These are phyloP conservation scores for Salvelinus fontinalis DNA, from an alignment of 2,113 vertebrate species.

Conservation along the genomic window DNA sequence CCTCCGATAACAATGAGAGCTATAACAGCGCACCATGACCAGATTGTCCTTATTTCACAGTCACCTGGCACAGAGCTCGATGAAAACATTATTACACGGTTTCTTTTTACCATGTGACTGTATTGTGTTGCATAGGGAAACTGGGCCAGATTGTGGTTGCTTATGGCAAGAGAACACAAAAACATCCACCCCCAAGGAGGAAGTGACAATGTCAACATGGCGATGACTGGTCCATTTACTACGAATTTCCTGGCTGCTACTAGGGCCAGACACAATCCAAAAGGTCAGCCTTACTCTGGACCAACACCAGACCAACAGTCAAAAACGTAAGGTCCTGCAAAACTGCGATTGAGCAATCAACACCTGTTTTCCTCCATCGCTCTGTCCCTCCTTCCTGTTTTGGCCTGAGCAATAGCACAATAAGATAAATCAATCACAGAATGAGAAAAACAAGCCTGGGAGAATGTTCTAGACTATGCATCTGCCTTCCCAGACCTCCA, in stretches of 20 bases:
- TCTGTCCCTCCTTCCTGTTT: conserved; percentile 13
- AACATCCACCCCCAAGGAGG: neutral
- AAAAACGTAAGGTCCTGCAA: conserved; percentile 12
- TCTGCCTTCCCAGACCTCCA: conserved; percentile 36
- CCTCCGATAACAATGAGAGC: conserved; percentile 59
- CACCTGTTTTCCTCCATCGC: neutral
- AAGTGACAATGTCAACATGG: conserved; percentile 8
- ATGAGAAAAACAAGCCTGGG: conserved; percentile 68
- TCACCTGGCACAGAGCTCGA: conserved; percentile 27
- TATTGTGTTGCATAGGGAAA: conserved; percentile 40
- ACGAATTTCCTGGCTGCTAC: neutral
- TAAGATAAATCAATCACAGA: conserved; percentile 60
- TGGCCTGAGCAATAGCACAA: conserved; percentile 44
- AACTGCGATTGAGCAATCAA: conserved; percentile 32
- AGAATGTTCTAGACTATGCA: conserved; percentile 30
- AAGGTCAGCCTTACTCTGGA: conserved; percentile 1
- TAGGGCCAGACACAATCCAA: neutral
- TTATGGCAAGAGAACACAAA: conserved; percentile 38
- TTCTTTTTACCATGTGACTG: conserved; percentile 36
- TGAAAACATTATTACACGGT: conserved; percentile 35
- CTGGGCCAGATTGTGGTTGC: conserved; percentile 32
- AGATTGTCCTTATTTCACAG: conserved; percentile 46
- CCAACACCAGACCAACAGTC: neutral
- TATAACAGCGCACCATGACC: conserved; percentile 52
- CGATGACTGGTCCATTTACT: no score